Conservation (phyloP, 2,797 vertebrate species). For the Notamacropus eugenii region DNA sequence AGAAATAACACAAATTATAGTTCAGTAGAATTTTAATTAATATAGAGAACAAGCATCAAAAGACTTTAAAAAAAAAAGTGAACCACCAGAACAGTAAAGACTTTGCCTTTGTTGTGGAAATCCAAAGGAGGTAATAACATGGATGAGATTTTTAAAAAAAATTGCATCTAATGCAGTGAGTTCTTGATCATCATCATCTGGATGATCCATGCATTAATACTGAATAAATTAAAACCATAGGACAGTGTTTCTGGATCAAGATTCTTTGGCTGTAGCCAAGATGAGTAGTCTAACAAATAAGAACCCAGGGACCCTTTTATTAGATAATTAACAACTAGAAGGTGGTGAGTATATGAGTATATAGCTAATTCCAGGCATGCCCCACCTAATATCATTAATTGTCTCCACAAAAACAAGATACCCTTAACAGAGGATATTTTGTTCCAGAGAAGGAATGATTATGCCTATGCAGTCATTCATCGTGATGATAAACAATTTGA, state of each 20-base stretch:
- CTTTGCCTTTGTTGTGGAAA: background rate
- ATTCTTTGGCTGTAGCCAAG: background rate
- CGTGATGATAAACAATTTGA: background rate
- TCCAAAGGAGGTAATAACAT: background rate
- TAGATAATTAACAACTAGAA: background rate
- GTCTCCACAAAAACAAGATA: background rate
- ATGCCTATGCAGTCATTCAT: background rate
- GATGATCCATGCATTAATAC: conserved; percentile 6
- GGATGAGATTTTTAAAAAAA: background rate
- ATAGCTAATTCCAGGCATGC: background rate
- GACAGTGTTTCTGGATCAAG: background rate
- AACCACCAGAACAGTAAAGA: background rate
- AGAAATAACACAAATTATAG: background rate
- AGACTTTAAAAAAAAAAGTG: background rate
- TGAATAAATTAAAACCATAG: conserved; percentile 24
- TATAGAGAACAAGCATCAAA: background rate
- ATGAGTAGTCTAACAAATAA: background rate
- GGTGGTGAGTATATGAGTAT: conserved; percentile 6
- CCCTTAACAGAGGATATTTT: background rate
- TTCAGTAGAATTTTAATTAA: background rate
- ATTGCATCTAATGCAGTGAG: background rate
- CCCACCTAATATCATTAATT: background rate
- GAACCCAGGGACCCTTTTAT: background rate
- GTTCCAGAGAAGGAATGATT: background rate
- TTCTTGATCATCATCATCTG: background rate